phyloP scores from a whole-genome alignment of 2,113 vertebrate genomes.

The Nibea albiflora region DNA sequence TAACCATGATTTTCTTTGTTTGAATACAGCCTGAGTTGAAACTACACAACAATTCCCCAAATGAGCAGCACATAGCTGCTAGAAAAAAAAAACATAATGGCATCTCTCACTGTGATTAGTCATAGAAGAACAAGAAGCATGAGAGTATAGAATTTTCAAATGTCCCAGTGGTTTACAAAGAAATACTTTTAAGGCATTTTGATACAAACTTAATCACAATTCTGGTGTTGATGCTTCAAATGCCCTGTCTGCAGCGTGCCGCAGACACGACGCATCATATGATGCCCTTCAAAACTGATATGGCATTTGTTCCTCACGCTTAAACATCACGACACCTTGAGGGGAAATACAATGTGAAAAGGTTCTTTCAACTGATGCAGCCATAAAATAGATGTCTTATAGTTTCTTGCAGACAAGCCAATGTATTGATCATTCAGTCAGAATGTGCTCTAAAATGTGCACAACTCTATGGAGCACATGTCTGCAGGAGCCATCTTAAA shows the following conservation, averaged over 20 bases:
- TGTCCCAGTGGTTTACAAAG: conserved; percentile 11
- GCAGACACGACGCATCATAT: neutral
- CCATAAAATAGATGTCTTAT: neutral
- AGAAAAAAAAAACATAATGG: conserved; percentile 8
- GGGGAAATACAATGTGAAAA: conserved; percentile 9
- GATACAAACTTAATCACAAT: conserved; percentile 13
- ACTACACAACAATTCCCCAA: conserved; percentile 4
- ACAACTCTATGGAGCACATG: neutral
- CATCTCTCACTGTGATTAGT: neutral
- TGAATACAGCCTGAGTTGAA: neutral
- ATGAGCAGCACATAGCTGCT: conserved; percentile 10
- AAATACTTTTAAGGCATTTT: conserved; percentile 16
- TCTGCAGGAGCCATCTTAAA: conserved; percentile 2
- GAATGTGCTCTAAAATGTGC: neutral
- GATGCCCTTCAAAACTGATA: neutral
- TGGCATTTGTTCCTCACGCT: neutral
- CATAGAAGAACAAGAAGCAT: neutral
- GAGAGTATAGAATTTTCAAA: conserved; percentile 11
- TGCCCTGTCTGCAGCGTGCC: neutral
- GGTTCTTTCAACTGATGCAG: conserved; percentile 14
- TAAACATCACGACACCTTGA: conserved; percentile 6
- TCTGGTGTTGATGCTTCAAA: conserved; percentile 1
- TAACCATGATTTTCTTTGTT: too few relatives aligned
- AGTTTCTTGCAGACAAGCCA: neutral
- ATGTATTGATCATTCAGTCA: neutral